Evolutionary conservation across 2,113 vertebrate genomes (phyloP), one percentile per base, ranked within the genome.

Genomic region (Xenus cinereus): DNA sequence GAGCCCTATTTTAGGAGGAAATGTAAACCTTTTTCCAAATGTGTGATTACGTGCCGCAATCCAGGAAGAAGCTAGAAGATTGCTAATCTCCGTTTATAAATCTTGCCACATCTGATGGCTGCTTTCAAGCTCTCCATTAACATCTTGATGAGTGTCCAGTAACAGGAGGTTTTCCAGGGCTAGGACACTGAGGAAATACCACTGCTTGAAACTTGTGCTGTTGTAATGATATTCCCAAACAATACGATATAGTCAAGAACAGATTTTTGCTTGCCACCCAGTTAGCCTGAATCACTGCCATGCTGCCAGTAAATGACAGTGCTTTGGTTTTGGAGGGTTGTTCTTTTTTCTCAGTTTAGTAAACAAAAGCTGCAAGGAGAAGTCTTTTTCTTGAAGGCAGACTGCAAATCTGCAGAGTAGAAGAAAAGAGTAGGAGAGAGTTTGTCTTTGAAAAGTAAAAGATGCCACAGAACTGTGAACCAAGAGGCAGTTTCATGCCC

Each of bases 101-200:
- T 28, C 69, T 79, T 76, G 57, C 74, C 45, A 50, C 35, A 87
- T 73, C 57, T 94, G 62, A 60, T 30, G 13, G n/a, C 51, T 71
- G 71, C 71, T 94, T 94, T 84, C 94, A 96, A 94, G 93, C 60
- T 83, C 54, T 76, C 91, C 78, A 94, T 96, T 89, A 96, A 90
- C 62, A 85, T n/a, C 32, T 85, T 93, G 77, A 87, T 87, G 37
- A 69, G 41, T 28, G n/a, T 90, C 91, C 96, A 96, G 81, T 33
- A 89, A 62, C 32, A 76, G 66, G 53, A 89, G 39, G 12, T 76
- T 89, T 94, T 82, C 93, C 81, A 89, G 41, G 54, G 71, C 71
- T 30, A 53, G 45, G 87, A 69, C 63, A 53, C 43, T 62, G 73
- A 95, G 53, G 89, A 97, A 96, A 89, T 6, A 64, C 39, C 4